Evolutionary conservation across 2,888 invertebrate genomes (phyloP).

Genomic region (Anodontia alba): DNA sequence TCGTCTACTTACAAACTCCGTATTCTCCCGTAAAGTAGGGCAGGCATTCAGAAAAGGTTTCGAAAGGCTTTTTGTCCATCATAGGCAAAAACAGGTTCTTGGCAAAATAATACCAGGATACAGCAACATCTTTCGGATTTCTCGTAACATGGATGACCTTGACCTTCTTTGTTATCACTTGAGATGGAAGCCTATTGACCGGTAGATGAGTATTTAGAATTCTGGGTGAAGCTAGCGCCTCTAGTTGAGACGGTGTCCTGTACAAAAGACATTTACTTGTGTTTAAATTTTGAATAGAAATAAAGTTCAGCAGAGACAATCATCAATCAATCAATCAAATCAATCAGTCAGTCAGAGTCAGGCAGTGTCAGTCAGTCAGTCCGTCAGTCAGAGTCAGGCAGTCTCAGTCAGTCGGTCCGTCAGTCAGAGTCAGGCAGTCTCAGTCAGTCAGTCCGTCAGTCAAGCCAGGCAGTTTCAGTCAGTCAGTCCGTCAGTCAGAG

Average conservation of each 20-base stretch:
- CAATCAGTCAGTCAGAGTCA: too few relatives aligned
- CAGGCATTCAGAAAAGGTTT: conserved; percentile 1
- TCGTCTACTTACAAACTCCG: conserved; percentile 8
- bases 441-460: too few relatives aligned
- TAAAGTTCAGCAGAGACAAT: too few relatives aligned
- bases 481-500: too few relatives aligned
- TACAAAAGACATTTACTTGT: too few relatives aligned
- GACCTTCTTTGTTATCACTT: not conserved
- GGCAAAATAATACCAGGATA: not conserved
- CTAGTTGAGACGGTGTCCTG: not conserved
- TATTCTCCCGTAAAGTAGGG: conserved; percentile 3
- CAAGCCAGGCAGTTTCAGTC: too few relatives aligned
- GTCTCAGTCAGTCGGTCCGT: too few relatives aligned
- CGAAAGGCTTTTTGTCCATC: not conserved
- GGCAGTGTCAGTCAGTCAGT: too few relatives aligned
- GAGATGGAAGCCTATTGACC: not conserved
- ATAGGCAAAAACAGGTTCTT: not conserved
- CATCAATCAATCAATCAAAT: too few relatives aligned
- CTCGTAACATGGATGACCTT: not conserved
- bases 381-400: too few relatives aligned
- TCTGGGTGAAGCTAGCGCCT: not conserved
- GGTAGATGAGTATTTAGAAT: not conserved
- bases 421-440: too few relatives aligned
- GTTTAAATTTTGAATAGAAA: too few relatives aligned
- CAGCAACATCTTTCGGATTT: not conserved